Evolutionary conservation across 2,113 vertebrate species (phyloP), one percentile per base, ranked within the genome.

Genomic region (Takifugu bimaculatus): DNA sequence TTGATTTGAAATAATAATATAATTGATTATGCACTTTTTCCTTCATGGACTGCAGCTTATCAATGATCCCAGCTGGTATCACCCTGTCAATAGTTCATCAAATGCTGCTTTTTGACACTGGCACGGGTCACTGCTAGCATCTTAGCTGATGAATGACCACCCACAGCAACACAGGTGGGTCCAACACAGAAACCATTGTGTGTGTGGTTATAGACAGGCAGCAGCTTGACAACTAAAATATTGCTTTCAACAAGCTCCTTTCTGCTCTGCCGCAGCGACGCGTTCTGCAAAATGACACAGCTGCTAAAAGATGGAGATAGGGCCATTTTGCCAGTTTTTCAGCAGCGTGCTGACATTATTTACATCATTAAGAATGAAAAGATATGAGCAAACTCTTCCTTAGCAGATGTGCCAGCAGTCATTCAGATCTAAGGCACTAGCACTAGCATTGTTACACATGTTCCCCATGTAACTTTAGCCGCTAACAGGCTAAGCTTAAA

Each of bases 51-150:
- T 44, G 62, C 12, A 54, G n/a, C 4, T 74, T 64, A 85, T 81
- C 70, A 70, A 69, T 54, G 64, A 74, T 67, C 27, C 15, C 44
- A 75, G 65, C 26, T 60, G 70, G 51, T 54, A 43, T 70, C 70
- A 48, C n/a, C 15, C 14, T 49, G 52, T 78, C 65, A 20, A 77
- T 81, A 80, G 58, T 67, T 56, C 73, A 73, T 79, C 65, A 61
- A 32, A 62, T 68, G 27, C 58, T 35, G 60, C 14, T 26, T 50
- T 57, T 61, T 27, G 29, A 43, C 51, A 29, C 64, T 20, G 57
- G 53, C 63, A 70, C 56, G 62, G 3, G 25, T 50, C 12, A 0
- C 60, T 56, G 65, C 69, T 62, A 71, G 62, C 71, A 68, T 77
- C 57, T 35, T 14, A 7, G 56, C 32, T 65, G 62, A 66, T 70